Base-by-base conservation (phyloP, 2,797 vertebrate species). In the Microctenopoma steveboyesi region DNA sequence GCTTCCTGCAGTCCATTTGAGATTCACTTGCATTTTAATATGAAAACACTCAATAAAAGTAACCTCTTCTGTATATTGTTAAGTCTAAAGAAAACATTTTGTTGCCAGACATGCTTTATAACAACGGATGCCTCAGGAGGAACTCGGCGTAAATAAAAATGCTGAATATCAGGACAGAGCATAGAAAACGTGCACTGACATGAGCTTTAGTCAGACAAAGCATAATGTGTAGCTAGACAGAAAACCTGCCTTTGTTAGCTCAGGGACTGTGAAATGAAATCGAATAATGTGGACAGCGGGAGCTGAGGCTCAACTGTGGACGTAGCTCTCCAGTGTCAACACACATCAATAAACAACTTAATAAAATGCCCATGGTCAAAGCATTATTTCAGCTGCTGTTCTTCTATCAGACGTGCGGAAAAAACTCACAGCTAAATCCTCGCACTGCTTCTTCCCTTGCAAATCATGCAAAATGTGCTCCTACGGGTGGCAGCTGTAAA, bases 321-420 rank as follows among this genome's bases (percentile, higher is more conserved):
- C 84, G 86, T 22, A 84, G 77, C 83, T 67, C 85, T 86, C 79
- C 81, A 64, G 73, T 89, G 89, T 92, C 90, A 90, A 87, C 89
- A 86, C 78, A 88, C 90, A 88, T 92, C 88, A 90, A 89, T 92
- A 89, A 90, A 86, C 84, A 91, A 83, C 59, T 81, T 81, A 84
- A 88, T 89, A 91, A 92, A 90, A 87, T 45, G 57, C 73, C 74
- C 35, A 45, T 68, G 85, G 86, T 86, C 74, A 82, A 88, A 90
- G 86, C 80, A 86, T 86, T 81, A 84, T 84, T 90, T 88, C 73
- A 69, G 71, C 69, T 57, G 50, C 76, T 11, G 66, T 67, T 86
- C 69, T 61, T 68, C 74, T 54, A 49, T 61, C 28, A 72, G 79
- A 78, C 22, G n/a, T 42, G 55, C 64, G 28, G 49, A 64, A 83